Base-by-base conservation (phyloP, 1,140 invertebrate species). In the Physella acuta region DNA sequence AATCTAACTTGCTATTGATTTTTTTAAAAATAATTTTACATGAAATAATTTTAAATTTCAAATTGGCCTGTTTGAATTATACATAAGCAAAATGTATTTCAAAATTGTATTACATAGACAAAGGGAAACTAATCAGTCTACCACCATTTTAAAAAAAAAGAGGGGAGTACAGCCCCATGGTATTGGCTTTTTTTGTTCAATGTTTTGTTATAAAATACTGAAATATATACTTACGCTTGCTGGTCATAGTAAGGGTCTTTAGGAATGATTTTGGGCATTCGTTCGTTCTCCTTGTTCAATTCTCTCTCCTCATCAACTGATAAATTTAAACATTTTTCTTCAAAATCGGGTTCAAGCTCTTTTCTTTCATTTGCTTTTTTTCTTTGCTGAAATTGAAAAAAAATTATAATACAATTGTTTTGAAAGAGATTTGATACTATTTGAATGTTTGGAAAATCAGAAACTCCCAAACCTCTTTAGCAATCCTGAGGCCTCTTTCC, bases 401-500 rank as follows among this genome's bases (percentile, higher is more conserved):
- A 4, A 39, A 63, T 8, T 30, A 37, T 39, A 8, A 44, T 24
- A 26, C 4, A 30, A n/a, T 39, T 62, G n/a, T 34, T 24, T 30
- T 17, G 33, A 3, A 28, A 1, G 4, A 8, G 26, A 4, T 14
- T 28, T 28, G 26, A 30, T 3, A 31, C 58, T n/a, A 30, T 3
- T 59, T 11, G 8, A 59, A 59, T 11, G 26, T 14, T 1, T 59
- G 11, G n/a, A 49, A 49, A 49, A 49, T 14, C 44, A 14, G 44
- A n/a, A n/a, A n/a, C n/a, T n/a, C n/a, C n/a, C n/a, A n/a, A n/a
- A 94, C 93, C 88, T 97, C 94, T 86, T 97, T 97, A 33, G 95
- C 95, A 88, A 97, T 83, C 84, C 90, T 80, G 83, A 92, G 74
- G 85, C 92, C 95, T 62, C 95, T 87, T 84, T 98, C 95, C 95